Percentiles rank a stretch among this genome's conserved stretches.
phyloP scores from a whole-genome alignment of 2,888 invertebrate genomes.

The Temnothorax rugatulus region DNA sequence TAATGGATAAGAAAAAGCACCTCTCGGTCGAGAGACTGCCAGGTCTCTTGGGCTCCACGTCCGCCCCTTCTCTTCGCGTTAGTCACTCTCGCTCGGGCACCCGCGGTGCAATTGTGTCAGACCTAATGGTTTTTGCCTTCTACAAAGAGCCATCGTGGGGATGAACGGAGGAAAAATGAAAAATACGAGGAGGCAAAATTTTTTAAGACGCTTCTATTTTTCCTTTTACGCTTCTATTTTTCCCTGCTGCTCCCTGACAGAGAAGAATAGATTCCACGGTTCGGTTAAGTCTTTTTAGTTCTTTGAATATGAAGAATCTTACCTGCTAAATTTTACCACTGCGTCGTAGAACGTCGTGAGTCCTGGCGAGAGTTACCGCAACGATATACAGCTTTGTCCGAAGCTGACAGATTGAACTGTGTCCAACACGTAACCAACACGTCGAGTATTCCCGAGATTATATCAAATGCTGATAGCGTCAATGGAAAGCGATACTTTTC shows the following conservation, averaged over 20 bases:
- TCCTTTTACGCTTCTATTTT: not conserved
- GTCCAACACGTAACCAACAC: not conserved
- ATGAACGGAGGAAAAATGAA: slow-evolving; percentile 39
- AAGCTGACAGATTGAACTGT: slow-evolving; percentile 20
- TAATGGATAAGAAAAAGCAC: slow-evolving; percentile 66
- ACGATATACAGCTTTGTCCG: not conserved
- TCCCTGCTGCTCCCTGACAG: not conserved
- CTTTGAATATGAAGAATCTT: not conserved
- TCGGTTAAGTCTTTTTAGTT: not conserved
- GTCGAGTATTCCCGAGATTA: slow-evolving; percentile 19
- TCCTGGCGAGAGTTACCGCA: not conserved
- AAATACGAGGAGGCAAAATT: slow-evolving; percentile 29
- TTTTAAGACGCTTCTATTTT: not conserved
- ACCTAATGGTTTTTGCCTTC: slow-evolving; percentile 76
- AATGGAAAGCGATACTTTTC: not conserved
- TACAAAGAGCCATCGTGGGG: slow-evolving; percentile 58
- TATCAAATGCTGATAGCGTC: not conserved
- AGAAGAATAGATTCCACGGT: not conserved
- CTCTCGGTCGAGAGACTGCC: slow-evolving; percentile 32
- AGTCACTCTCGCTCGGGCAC: slow-evolving; percentile 67
- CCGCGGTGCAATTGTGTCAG: slow-evolving; percentile 81
- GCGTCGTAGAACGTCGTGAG: not conserved
- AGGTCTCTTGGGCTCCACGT: not conserved
- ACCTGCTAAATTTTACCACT: not conserved
- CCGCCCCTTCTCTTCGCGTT: slow-evolving; percentile 5